Evolutionary conservation across 2,888 invertebrate species (phyloP), one percentile per base, ranked within the genome.

Genomic region (Cephus runcator): DNA sequence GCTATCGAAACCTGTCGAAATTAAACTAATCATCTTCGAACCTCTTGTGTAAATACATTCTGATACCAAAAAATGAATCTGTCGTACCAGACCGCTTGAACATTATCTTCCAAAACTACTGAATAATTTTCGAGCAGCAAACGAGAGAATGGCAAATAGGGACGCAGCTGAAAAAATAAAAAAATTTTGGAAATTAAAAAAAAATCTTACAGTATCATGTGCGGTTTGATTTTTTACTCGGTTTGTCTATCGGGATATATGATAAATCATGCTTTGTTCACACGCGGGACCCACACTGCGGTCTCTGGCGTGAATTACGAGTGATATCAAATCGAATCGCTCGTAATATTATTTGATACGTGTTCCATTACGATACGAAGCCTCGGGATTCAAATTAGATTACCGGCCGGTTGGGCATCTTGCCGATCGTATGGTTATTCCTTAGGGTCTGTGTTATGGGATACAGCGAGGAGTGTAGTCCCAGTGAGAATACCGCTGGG

Each of bases 341-440:
- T 87, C 86, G 88, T 81, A 87, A 90, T 90, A 90, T 90, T 88
- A 91, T 90, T 90, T 87, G 88, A 91, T 91, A 91, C 91, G 91
- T 91, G 90, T 90, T 90, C 90, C 88, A 91, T 91, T 90, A 88
- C 85, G 78, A 79, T 78, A 79, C 81, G 79, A 81, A 77, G 77
- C 75, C 74, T 78, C 80, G 81, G 82, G 83, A 82, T 86, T 86
- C 87, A 89, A 89, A 89, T 88, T 89, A 88, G 89, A 88, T 89
- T 88, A 88, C 83, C 81, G 82, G 77, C 73, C 80, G 83, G 83
- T 82, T 83, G 84, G 85, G 77, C 80, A 81, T 80, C 77, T 68
- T 69, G 69, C 76, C 75, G 76, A 81, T 74, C 56, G 36, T 75
- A 77, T 71, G 73, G 80, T 79, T 73, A 56, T 56, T 56, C 56